Percentiles rank a stretch among this genome's conserved stretches.
These are phyloP conservation scores for Adoxophyes honmai DNA, from an alignment of 1,140 invertebrate genomes.

Conservation along the genomic window DNA sequence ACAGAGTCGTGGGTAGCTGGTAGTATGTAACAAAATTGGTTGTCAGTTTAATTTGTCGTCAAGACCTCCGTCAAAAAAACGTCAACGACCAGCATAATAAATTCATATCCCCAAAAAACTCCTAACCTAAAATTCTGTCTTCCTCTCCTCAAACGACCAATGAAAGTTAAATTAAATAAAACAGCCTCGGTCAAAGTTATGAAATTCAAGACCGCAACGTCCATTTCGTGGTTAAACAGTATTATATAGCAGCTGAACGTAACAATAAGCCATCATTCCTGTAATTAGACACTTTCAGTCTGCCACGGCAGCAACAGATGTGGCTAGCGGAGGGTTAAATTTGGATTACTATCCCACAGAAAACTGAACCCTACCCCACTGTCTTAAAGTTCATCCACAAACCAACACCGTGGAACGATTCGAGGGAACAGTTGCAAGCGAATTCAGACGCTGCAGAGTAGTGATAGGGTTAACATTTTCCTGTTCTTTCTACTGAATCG, in stretches of 20 bases:
- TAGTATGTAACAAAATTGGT: too few relatives aligned
- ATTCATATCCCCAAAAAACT: too few relatives aligned
- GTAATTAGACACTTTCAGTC: slow-evolving; percentile 5
- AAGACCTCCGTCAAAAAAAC: too few relatives aligned
- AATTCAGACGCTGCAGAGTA: neutral
- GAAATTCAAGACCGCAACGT: too few relatives aligned
- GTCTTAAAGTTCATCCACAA: neutral
- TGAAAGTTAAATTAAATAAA: too few relatives aligned
- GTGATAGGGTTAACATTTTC: neutral
- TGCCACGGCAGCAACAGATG: neutral
- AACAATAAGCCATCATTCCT: slow-evolving; percentile 1
- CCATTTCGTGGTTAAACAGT: neutral
- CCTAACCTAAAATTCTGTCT: too few relatives aligned
- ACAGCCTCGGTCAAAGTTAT: too few relatives aligned
- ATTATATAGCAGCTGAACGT: neutral
- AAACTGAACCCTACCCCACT: neutral
- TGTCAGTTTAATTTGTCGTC: too few relatives aligned
- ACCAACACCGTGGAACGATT: neutral
- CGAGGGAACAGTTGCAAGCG: neutral
- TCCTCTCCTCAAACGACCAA: too few relatives aligned
- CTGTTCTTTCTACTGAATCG: neutral
- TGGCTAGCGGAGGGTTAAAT: slow-evolving; percentile 1
- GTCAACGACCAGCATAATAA: too few relatives aligned
- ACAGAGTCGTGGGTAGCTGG: too few relatives aligned
- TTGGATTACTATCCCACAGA: neutral